These are phyloP conservation scores for Cottus gobio DNA, from an alignment of 2,113 vertebrate species.

Conservation along the genomic window DNA sequence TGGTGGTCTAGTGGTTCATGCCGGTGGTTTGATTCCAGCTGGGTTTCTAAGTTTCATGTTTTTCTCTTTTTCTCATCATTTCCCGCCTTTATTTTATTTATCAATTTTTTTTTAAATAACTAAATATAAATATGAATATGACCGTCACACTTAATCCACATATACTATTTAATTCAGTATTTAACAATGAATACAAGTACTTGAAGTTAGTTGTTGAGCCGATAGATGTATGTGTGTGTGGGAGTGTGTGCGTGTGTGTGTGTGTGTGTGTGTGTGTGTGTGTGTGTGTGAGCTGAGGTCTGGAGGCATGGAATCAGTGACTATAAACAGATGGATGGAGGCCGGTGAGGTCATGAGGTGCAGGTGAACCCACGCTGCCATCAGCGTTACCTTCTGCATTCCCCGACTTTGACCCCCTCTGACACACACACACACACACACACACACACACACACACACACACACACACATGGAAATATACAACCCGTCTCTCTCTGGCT, in stretches of 20 bases:
- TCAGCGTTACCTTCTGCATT: constrained; percentile 32
- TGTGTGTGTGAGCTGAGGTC: background rate
- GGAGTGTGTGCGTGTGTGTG: constrained; percentile 7
- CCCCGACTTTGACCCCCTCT: constrained; percentile 27
- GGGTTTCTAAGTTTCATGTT: no score
- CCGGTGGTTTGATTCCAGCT: no score
- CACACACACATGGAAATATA: background rate
- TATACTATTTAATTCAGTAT: background rate
- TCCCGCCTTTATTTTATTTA: no score
- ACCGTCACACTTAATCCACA: background rate
- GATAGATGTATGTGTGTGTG: background rate
- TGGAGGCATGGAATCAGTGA: constrained; percentile 57
- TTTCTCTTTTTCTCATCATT: no score
- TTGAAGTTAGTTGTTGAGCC: background rate
- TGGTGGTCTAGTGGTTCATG: no score
- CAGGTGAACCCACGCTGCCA: constrained; percentile 58
- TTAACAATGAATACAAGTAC: background rate
- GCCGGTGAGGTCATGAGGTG: constrained; percentile 48
- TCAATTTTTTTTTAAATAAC: no score
- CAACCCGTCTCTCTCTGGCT: background rate
- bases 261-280: constrained; percentile 14
- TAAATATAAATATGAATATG: no score
- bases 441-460: constrained; percentile 2
- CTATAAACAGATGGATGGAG: constrained; percentile 67
- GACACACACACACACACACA: constrained; percentile 1